These are phyloP conservation scores for Colletes latitarsis DNA, from an alignment of 1,140 invertebrate species.

Conservation along the genomic window DNA sequence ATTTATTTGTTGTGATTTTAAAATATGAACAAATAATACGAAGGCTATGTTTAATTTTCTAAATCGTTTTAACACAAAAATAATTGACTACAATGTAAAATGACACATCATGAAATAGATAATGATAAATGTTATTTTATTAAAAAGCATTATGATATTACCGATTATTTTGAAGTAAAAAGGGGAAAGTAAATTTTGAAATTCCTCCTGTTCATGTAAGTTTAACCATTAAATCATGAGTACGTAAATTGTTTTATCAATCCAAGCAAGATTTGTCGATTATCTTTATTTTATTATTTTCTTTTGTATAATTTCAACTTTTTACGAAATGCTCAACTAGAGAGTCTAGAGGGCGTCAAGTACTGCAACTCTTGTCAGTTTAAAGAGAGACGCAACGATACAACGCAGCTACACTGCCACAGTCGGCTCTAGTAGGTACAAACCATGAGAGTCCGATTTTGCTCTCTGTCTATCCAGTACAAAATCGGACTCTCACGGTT, in stretches of 20 bases:
- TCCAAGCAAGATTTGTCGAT: background rate
- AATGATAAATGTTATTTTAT: background rate
- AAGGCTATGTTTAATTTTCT: background rate
- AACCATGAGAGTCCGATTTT: no score
- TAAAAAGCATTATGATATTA: background rate
- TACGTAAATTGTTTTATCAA: background rate
- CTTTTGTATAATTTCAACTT: background rate
- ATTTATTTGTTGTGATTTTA: background rate
- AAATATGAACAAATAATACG: background rate
- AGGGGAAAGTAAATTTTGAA: background rate
- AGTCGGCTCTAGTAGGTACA: no score
- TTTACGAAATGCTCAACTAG: background rate
- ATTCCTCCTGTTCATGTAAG: background rate
- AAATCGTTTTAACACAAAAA: background rate
- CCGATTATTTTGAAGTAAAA: background rate
- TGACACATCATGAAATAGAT: background rate
- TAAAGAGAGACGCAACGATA: no score
- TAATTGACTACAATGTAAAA: background rate
- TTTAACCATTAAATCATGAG: background rate
- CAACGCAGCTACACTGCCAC: no score
- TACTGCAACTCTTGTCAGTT: no score
- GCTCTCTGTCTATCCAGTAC: no score
- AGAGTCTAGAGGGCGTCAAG: no score
- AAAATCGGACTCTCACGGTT: no score
- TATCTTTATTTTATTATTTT: background rate